Base-by-base conservation (phyloP, 2,888 invertebrate genomes). In the Acleris sparsana region DNA sequence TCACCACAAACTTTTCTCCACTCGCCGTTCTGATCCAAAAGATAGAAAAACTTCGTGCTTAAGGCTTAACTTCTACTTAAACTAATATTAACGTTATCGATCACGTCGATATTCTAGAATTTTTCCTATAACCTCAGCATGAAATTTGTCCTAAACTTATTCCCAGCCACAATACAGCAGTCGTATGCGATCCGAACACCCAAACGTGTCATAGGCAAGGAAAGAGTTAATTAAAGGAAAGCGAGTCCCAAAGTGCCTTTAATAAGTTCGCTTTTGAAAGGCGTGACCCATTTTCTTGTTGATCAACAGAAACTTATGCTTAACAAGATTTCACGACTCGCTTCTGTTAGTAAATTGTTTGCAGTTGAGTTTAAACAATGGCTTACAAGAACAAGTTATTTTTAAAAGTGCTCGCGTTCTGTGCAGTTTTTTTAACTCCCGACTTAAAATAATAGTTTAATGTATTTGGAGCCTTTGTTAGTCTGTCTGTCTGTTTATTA, bases 261-360 rank as follows among this genome's bases (percentile, higher is more conserved):
- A 61, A 64, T 64, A 61, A 64, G 64, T 48, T 53, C 53, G 64
- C 60, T 51, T 53, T 46, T 61, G 51, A 60, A 65, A 61, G 44
- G 51, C 25, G 55, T 55, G 60, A 61, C 51, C 60, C 49, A 49
- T 55, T 65, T 65, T 65, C 55, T 51, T 60, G 39, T 51, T 29
- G 51, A 65, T 65, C 53, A 51, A 64, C 48, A 53, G 43, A 53
- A 64, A 64, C 53, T 64, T 60, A 60, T 60, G 18, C 49, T 55
- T 20, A 65, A 65, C 60, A 60, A 60, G 25, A 44, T 43, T 51
- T 63, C 46, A 53, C 62, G 13, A 62, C 25, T 63, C 46, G 33
- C 25, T 59, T 59, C 53, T 64, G 53, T 64, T 49, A 59, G 25
- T 49, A 33, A 58, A 64, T 63, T 58, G 48, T 48, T 59, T 39